Base-by-base conservation (phyloP, 2,888 invertebrate species). In the Oligia latruncula region DNA sequence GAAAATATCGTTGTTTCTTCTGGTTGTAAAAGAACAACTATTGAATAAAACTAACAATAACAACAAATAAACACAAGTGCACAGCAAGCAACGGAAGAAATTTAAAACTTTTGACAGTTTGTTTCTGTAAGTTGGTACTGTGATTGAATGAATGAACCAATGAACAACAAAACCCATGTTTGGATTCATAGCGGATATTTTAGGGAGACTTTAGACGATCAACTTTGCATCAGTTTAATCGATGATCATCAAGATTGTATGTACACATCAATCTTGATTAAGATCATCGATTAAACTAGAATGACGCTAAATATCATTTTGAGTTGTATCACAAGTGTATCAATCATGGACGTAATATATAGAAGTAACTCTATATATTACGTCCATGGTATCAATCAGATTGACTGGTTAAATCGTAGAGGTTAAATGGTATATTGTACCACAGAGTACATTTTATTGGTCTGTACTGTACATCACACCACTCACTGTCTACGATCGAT, bases 91-190 rank as follows among this genome's bases (percentile, higher is more conserved):
- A n/a, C 81, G 75, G 74, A 58, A n/a, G 15, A 15, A 60, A 49
- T 64, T 84, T 77, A 5, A 73, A 76, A 74, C 66, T 71, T 74
- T 58, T 85, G 80, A 67, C 78, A 65, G 58, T 49, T 80, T 23
- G 5, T 75, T 58, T 64, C 17, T 29, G n/a, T 40, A 58, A 0
- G 82, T 81, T 81, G 81, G 75, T 9, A 20, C 17, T 5, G 0
- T 58, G 29, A 58, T 20, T 58, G 65, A 49, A 23, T 58, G 65
- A 58, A 29, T 55, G 64, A 78, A 46, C 2, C n/a, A n/a, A 78
- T 20, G 29, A 62, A 49, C 40, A n/a, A 20, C 4, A 23, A 55
- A 35, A 35, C 35, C 2, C 13, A 20, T 43, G 65, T 62, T 78
- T 52, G 52, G 68, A 78, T 78, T 17, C 60, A 13, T 17, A 46